phyloP scores from a whole-genome alignment of 2,888 invertebrate species.

The Melanophora roralis region DNA sequence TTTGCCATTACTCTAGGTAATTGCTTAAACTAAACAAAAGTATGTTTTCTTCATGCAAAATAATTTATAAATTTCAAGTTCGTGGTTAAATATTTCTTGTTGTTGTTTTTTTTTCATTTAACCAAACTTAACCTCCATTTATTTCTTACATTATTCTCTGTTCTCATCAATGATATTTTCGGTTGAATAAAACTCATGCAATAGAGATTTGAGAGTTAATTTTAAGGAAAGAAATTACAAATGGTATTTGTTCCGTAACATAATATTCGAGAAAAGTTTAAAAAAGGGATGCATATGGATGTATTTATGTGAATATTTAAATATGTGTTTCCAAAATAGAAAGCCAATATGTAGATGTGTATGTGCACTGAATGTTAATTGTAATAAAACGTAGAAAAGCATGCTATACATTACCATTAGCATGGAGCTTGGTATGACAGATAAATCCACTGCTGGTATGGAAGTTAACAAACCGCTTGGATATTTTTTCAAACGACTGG shows the following conservation, averaged over 20 bases:
- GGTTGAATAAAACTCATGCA: constrained; percentile 43
- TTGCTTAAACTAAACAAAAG: constrained; percentile 25
- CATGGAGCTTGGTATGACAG: constrained; percentile 76
- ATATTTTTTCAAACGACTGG: constrained; percentile 77
- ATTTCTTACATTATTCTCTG: not conserved
- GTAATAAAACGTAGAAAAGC: constrained; percentile 38
- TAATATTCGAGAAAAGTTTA: too few species aligned
- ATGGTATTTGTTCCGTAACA: too few species aligned
- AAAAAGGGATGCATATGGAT: too few species aligned
- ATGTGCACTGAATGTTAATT: not conserved
- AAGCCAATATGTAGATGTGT: not conserved
- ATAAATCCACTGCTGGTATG: constrained; percentile 76
- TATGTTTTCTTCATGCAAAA: constrained; percentile 14
- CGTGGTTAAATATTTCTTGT: not conserved
- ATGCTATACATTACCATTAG: constrained; percentile 76
- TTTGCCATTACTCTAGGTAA: constrained; percentile 37
- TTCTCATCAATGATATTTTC: too few species aligned
- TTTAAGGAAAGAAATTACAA: constrained; percentile 4
- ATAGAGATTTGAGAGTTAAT: not conserved
- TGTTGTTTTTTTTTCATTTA: not conserved
- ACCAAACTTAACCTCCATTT: not conserved
- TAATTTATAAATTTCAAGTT: constrained; percentile 30
- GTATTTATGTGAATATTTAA: not conserved
- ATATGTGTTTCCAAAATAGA: not conserved
- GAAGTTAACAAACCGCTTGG: constrained; percentile 77